These are phyloP conservation scores for Zaprionus capensis DNA, from an alignment of 1,140 invertebrate genomes.

Conservation along the genomic window DNA sequence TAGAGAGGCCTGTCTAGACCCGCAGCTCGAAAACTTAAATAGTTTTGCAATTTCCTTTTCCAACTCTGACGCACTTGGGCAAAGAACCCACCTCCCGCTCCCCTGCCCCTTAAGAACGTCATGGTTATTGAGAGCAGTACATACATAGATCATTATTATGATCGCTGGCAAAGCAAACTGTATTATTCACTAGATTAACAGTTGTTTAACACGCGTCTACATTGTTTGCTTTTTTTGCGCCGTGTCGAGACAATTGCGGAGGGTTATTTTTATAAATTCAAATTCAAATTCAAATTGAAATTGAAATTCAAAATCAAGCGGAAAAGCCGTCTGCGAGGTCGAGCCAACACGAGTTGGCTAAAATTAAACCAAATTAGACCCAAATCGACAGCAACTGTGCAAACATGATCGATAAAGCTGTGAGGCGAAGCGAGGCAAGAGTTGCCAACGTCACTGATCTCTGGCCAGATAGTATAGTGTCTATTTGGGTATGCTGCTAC, in stretches of 20 bases:
- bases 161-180: neutral
- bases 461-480: slow-evolving; percentile 8
- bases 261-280: slow-evolving; percentile 34
- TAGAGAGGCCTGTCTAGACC: slow-evolving; percentile 7
- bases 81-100: neutral
- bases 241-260: slow-evolving; percentile 28
- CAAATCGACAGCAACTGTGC: slow-evolving; percentile 65
- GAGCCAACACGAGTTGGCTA: slow-evolving; percentile 51
- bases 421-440: neutral
- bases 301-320: slow-evolving; percentile 49
- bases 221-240: slow-evolving; percentile 7
- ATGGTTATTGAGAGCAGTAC: neutral
- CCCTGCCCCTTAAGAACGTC: neutral
- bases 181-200: slow-evolving; percentile 2
- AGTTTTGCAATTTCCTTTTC: slow-evolving; percentile 27
- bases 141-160: neutral
- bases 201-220: slow-evolving; percentile 57
- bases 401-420: slow-evolving; percentile 64
- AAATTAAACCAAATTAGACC: slow-evolving; percentile 58
- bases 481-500: neutral
- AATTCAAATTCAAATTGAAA: slow-evolving; percentile 55
- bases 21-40: slow-evolving; percentile 26
- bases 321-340: slow-evolving; percentile 54
- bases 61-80: slow-evolving; percentile 31
- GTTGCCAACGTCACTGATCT: slow-evolving; percentile 29